These are phyloP conservation scores for Caretta caretta DNA, from an alignment of 2,113 vertebrate species.

Conservation along the genomic window DNA sequence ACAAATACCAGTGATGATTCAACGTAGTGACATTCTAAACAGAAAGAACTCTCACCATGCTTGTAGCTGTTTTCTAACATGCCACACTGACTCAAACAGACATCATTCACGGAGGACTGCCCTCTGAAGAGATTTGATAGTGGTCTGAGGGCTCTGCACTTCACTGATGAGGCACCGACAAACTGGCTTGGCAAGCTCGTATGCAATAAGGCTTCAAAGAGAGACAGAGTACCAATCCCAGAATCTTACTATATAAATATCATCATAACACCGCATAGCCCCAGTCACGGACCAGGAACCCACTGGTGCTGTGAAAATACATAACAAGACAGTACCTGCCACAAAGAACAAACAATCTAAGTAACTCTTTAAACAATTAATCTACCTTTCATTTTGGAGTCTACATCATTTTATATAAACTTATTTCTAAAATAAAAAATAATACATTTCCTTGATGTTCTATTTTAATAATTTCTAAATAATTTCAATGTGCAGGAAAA, in stretches of 20 bases:
- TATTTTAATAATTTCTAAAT: not conserved
- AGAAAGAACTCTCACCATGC: not conserved
- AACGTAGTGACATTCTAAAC: not conserved
- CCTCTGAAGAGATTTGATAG: not conserved
- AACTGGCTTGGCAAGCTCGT: not conserved
- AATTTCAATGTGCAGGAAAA: not conserved
- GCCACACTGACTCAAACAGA: not conserved
- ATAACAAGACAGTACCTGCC: not conserved
- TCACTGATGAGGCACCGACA: not conserved
- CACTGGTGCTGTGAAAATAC: not conserved
- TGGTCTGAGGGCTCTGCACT: not conserved
- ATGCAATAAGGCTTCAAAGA: not conserved
- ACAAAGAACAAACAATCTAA: not conserved
- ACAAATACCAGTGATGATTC: not conserved
- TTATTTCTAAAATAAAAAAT: not conserved
- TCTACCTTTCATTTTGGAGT: not conserved
- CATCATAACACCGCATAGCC: too few relatives aligned
- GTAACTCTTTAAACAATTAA: not conserved
- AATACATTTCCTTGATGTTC: not conserved
- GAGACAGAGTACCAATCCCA: not conserved
- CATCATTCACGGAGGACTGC: not conserved
- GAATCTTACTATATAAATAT: not conserved
- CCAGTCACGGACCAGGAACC: too few relatives aligned
- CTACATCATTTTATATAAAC: not conserved
- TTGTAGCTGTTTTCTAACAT: not conserved